Base-by-base conservation (phyloP, 1,140 invertebrate species). In the Euwallacea fornicatus region DNA sequence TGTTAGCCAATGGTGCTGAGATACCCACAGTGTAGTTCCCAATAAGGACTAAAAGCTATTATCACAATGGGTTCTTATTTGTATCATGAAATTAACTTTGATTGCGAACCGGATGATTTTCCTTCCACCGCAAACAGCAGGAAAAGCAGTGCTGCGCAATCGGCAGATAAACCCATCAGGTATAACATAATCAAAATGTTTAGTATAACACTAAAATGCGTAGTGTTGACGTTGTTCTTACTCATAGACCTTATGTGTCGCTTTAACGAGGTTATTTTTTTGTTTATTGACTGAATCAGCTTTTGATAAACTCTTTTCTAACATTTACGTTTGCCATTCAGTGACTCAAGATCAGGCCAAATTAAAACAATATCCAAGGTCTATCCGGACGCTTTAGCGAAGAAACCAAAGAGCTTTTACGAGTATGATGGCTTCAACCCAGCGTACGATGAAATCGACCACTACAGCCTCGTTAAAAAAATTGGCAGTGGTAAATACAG, bases 401-500 rank as follows among this genome's bases (percentile, higher is more conserved):
- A 96, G 82, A 96, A 97, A 85, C 93, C 96, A 72, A 88, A 96
- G 83, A 97, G 98, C 77, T 99, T 98, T 82, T 99, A 97, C 96
- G 97, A 99, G 82, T 99, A 99, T 83, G 98, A 99, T 85, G 93
- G 93, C 77, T 98, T 98, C 86, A 92, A 93, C 75, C 96, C 99
- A 54, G 91, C 95, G 80, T 98, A 94, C 93, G 96, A 96, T 67
- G 92, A 98, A 81, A 96, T 98, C 85, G 97, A 99, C 84, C 95
- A 99, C 83, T 99, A 99, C 84, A 96, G 98, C 82, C 87, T 99
- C 80, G 95, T 98, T 53, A 89, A 96, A 76, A 99, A 99, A 88
- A 86, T 99, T 74, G 98, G 98, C 16, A 89, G 98, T 80, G 98
- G 98, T 77, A 99, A 99, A 88, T 99, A 99, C 87, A 98, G 96